These are phyloP conservation scores for Uria aalge DNA, from an alignment of 2,113 vertebrate species.

Conservation along the genomic window DNA sequence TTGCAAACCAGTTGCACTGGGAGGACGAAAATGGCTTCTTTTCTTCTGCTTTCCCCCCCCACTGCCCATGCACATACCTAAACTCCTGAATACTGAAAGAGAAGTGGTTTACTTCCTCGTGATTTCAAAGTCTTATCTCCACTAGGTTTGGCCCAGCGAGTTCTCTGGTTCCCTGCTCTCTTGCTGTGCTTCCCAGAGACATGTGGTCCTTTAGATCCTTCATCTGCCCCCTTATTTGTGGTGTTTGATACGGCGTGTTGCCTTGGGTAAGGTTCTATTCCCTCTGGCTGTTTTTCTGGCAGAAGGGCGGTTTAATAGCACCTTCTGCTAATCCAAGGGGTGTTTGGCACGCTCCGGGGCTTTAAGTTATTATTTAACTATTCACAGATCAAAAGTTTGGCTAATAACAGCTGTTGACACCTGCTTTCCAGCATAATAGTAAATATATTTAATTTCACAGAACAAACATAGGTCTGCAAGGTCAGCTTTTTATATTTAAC, in stretches of 20 bases:
- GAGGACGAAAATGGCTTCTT: neutral
- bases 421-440: neutral
- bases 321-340: neutral
- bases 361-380: neutral
- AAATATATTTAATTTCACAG: neutral
- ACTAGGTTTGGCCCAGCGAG: neutral
- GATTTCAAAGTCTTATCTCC: neutral
- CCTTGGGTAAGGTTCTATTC: neutral
- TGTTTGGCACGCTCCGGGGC: neutral
- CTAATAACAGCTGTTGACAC: neutral
- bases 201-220: neutral
- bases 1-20: neutral
- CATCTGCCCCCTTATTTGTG: neutral
- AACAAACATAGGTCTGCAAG: neutral
- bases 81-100: neutral
- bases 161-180: neutral
- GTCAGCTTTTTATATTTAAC: neutral
- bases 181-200: neutral
- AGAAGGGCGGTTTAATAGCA: neutral
- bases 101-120: neutral
- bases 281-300: neutral
- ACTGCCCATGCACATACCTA: neutral
- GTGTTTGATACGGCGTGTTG: neutral
- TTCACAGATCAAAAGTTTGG: neutral
- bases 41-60: neutral